Percentiles rank a stretch among this genome's conserved stretches.
Evolutionary conservation across 1,140 invertebrate genomes (phyloP).

Genomic region (Druon quercuslanigerum): DNA sequence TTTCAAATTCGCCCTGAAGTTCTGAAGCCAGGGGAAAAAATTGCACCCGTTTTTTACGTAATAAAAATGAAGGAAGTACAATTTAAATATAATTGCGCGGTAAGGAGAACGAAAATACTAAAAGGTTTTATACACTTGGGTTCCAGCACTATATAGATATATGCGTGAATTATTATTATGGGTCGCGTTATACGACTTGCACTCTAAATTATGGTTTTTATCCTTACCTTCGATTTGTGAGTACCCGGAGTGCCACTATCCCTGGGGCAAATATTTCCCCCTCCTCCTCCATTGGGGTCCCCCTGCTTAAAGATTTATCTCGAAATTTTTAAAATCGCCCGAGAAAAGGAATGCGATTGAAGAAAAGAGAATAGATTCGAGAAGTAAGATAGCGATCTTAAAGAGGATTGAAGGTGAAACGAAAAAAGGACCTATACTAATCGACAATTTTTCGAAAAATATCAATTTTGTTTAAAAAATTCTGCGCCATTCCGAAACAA

Average conservation of each 20-base stretch:
- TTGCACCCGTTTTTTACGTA: constrained; percentile 13
- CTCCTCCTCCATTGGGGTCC: too few relatives aligned
- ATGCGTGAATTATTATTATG: constrained; percentile 45
- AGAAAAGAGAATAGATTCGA: too few relatives aligned
- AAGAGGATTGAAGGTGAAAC: too few relatives aligned
- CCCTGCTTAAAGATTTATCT: too few relatives aligned
- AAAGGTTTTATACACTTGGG: neutral
- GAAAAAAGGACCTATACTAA: too few relatives aligned
- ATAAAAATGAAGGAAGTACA: constrained; percentile 7
- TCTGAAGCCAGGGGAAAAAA: constrained; percentile 8
- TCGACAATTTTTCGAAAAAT: too few relatives aligned
- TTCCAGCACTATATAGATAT: neutral
- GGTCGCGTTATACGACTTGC: constrained; percentile 36
- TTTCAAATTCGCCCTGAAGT: constrained; percentile 16
- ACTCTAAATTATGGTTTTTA: constrained; percentile 59
- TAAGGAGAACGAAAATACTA: neutral
- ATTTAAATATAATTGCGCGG: constrained; percentile 37
- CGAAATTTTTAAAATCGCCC: too few relatives aligned
- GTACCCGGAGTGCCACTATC: constrained; percentile 31
- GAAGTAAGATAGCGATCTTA: too few relatives aligned
- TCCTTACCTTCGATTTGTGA: constrained; percentile 40
- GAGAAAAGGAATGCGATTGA: too few relatives aligned
- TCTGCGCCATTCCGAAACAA: too few relatives aligned
- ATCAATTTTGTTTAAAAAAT: too few relatives aligned
- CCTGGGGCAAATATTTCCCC: constrained; percentile 40